A percentile compares a stretch with the other conserved stretches of the same genome.
phyloP scores from a whole-genome alignment of 1,140 invertebrate genomes.

The Campoletis sonorensis region DNA sequence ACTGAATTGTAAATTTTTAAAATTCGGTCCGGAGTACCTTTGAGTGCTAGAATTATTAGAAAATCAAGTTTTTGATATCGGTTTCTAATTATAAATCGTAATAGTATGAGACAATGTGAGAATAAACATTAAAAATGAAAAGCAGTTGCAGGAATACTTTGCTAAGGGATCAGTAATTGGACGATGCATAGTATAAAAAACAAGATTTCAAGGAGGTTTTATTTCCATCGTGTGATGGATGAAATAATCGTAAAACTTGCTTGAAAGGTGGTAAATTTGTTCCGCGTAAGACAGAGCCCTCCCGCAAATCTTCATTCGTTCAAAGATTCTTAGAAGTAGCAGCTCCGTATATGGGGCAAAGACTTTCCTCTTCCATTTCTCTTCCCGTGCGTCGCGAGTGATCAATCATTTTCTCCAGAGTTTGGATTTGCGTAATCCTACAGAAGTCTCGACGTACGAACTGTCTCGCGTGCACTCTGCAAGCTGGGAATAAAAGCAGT shows the following conservation, averaged over 20 bases:
- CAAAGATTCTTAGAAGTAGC: background rate
- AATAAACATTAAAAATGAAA: background rate
- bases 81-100: background rate
- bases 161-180: background rate
- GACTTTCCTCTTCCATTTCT: constrained; percentile 11
- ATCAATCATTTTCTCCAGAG: constrained; percentile 35
- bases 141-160: background rate
- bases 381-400: background rate
- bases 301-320: background rate
- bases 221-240: background rate
- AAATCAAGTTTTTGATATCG: no score
- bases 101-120: background rate
- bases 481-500: background rate
- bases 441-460: constrained; percentile 36
- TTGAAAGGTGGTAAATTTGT: constrained; percentile 4
- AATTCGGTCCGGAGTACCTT: no score
- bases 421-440: constrained; percentile 38
- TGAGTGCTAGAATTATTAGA: no score
- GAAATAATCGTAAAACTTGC: constrained; percentile 4
- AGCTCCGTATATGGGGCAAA: background rate
- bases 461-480: background rate
- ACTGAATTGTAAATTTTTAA: no score
- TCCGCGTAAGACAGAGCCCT: background rate
- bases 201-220: background rate
- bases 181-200: background rate